phyloP scores from a whole-genome alignment of 2,888 invertebrate genomes.

The Rutpela maculata region DNA sequence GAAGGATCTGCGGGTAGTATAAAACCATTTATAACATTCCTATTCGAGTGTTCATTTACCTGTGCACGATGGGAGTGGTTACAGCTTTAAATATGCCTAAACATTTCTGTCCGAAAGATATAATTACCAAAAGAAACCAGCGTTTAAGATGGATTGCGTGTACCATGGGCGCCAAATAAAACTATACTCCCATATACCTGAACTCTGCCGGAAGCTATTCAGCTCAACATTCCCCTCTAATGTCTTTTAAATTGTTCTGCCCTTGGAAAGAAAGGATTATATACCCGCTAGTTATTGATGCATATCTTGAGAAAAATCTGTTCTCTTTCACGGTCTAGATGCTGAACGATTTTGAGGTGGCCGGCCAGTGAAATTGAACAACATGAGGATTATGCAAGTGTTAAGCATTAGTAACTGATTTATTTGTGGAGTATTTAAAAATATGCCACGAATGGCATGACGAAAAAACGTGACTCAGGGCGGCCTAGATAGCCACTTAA shows the following conservation, averaged over 20 bases:
- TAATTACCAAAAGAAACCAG: slow-evolving; percentile 62
- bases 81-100: slow-evolving; percentile 56
- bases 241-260: slow-evolving; percentile 65
- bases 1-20: neutral
- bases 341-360: slow-evolving; percentile 13
- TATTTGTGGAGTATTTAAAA: neutral
- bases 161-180: slow-evolving; percentile 59
- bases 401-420: slow-evolving; percentile 3
- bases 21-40: slow-evolving; percentile 9
- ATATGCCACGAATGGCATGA: neutral
- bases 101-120: slow-evolving; percentile 54
- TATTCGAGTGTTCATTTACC: slow-evolving; percentile 46
- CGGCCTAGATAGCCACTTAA: neutral
- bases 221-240: slow-evolving; percentile 62
- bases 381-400: neutral
- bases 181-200: slow-evolving; percentile 56
- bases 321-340: slow-evolving; percentile 55
- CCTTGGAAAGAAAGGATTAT: slow-evolving; percentile 60
- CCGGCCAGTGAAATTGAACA: slow-evolving; percentile 17
- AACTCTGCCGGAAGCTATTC: slow-evolving; percentile 62
- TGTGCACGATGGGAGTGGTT: slow-evolving; percentile 54
- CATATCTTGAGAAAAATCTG: slow-evolving; percentile 57
- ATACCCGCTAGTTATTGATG: slow-evolving; percentile 58
- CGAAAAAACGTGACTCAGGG: neutral
- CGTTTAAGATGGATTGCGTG: slow-evolving; percentile 61